Conservation (phyloP, 1,140 invertebrate species). For the Listronotus bonariensis region DNA sequence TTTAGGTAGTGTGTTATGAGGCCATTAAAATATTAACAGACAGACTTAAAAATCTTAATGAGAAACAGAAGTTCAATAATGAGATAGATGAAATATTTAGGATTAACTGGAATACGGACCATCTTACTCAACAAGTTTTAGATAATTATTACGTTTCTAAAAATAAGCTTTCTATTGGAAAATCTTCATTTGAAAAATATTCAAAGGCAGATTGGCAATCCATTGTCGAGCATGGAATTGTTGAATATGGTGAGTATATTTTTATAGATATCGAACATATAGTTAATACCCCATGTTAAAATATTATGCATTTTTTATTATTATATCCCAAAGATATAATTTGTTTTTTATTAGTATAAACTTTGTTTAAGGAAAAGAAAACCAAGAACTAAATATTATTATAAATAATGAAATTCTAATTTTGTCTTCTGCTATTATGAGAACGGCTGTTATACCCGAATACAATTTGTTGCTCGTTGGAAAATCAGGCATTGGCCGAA, state of each 20-base stretch:
- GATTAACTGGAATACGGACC: conserved; percentile 61
- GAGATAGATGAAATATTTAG: conserved; percentile 61
- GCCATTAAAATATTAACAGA: conserved; percentile 78
- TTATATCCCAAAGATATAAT: too few species aligned
- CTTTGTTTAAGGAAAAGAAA: conserved; percentile 25
- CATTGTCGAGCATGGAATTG: conserved; percentile 68
- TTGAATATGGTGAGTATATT: conserved; percentile 68
- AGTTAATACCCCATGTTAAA: too few species aligned
- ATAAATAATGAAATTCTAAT: conserved; percentile 70
- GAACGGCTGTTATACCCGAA: conserved; percentile 64
- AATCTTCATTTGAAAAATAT: conserved; percentile 15
- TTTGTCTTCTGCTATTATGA: conserved; percentile 66
- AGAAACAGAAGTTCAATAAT: conserved; percentile 69
- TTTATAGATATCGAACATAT: too few species aligned
- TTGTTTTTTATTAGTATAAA: neutral
- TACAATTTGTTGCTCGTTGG: conserved; percentile 77
- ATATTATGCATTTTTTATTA: too few species aligned
- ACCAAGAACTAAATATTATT: conserved; percentile 59
- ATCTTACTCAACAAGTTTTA: conserved; percentile 34
- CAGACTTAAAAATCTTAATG: conserved; percentile 70
- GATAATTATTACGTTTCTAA: conserved; percentile 45
- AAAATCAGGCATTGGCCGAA: conserved; percentile 75
- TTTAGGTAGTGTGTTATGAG: conserved; percentile 74
- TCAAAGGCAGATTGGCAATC: conserved; percentile 63
- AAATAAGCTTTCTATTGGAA: conserved; percentile 2